These are phyloP conservation scores for Cerastis leucographa DNA, from an alignment of 2,888 invertebrate species.

Conservation along the genomic window DNA sequence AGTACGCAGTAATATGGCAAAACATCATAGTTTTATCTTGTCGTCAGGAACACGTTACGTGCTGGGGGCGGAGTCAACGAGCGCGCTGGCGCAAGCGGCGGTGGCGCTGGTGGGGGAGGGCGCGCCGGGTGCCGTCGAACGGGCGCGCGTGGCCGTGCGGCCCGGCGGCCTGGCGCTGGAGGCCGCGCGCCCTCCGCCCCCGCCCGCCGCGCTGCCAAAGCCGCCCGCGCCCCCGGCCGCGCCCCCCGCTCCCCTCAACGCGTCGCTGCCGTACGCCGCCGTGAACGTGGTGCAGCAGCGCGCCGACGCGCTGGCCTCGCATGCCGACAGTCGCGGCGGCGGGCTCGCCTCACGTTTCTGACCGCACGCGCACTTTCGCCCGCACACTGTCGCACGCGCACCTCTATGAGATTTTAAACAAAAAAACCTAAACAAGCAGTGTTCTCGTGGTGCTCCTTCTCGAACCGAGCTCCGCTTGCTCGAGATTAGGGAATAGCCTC, in stretches of 20 bases:
- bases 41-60: slow-evolving; percentile 82
- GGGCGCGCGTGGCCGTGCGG: slow-evolving; percentile 68
- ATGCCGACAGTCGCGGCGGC: slow-evolving; percentile 94
- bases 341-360: slow-evolving; percentile 92
- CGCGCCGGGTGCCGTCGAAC: slow-evolving; percentile 69
- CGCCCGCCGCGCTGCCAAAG: slow-evolving; percentile 59
- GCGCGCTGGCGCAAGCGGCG: slow-evolving; percentile 71
- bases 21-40: background rate
- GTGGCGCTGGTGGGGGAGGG: slow-evolving; percentile 64
- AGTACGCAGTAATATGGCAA: background rate
- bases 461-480: background rate
- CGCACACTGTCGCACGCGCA: background rate
- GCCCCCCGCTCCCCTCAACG: slow-evolving; percentile 53
- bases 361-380: slow-evolving; percentile 69
- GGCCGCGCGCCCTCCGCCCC: slow-evolving; percentile 50
- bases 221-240: slow-evolving; percentile 20
- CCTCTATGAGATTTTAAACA: background rate
- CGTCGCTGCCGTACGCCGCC: slow-evolving; percentile 88
- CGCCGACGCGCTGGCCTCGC: slow-evolving; percentile 92
- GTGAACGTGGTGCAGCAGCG: slow-evolving; percentile 93
- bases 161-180: slow-evolving; percentile 66
- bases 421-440: background rate
- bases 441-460: background rate
- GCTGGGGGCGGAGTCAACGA: slow-evolving; percentile 80
- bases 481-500: too few relatives aligned